These are phyloP conservation scores for Thryonomys swinderianus DNA, from an alignment of 2,113 vertebrate species.

Conservation along the genomic window DNA sequence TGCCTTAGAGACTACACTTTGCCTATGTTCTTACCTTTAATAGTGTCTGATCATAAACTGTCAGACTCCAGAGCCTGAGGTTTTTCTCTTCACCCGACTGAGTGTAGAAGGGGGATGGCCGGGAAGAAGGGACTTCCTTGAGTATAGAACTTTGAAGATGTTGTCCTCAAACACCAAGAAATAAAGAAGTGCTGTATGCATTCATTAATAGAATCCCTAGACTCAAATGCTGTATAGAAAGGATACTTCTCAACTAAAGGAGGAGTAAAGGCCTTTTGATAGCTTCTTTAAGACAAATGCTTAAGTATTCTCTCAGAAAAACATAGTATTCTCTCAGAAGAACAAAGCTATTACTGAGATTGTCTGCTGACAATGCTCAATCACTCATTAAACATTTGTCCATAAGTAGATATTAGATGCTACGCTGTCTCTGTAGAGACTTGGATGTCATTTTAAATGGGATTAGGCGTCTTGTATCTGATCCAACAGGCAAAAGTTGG, in stretches of 20 bases:
- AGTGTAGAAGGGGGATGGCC: background rate
- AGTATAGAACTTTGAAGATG: background rate
- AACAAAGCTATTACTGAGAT: background rate
- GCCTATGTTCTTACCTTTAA: background rate
- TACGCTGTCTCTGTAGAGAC: background rate
- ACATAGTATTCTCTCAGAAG: background rate
- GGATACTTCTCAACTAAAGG: background rate
- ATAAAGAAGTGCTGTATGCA: background rate
- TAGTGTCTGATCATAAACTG: background rate
- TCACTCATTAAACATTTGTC: slow-evolving; percentile 29
- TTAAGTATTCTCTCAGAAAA: slow-evolving; percentile 37
- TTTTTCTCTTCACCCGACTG: background rate
- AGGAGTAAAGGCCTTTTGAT: background rate
- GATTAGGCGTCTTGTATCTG: background rate
- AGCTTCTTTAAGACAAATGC: slow-evolving; percentile 32
- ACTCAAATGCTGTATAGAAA: background rate
- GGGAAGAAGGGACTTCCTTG: background rate
- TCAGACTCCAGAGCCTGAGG: background rate
- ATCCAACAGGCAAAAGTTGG: background rate
- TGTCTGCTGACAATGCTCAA: background rate
- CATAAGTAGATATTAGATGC: slow-evolving; percentile 5
- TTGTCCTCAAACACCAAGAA: background rate
- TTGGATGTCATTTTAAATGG: slow-evolving; percentile 35
- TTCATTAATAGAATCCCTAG: background rate
- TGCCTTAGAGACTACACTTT: slow-evolving; percentile 19